These are phyloP conservation scores for Drosophila macrothrix DNA, from an alignment of 2,888 invertebrate genomes.

Conservation along the genomic window DNA sequence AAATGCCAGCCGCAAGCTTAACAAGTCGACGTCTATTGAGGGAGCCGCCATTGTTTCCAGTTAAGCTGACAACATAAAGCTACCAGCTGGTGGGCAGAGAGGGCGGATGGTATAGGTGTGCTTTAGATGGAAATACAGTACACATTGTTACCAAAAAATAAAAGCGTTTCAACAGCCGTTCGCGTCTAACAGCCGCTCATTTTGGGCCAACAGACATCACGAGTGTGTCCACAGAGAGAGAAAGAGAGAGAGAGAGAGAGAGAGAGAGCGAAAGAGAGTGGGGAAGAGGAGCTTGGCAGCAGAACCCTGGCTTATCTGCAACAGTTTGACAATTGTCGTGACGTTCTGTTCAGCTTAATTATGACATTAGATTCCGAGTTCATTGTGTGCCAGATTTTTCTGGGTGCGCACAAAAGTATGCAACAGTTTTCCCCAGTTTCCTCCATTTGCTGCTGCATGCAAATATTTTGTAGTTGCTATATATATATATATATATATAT, in stretches of 20 bases:
- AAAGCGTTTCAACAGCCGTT: slow-evolving; percentile 65
- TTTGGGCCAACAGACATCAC: slow-evolving; percentile 25
- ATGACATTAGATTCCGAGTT: slow-evolving; percentile 63
- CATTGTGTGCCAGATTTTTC: slow-evolving; percentile 43
- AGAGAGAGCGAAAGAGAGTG: background rate
- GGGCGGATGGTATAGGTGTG: background rate
- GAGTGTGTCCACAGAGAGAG: background rate
- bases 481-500: slow-evolving; percentile 6
- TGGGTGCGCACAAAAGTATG: slow-evolving; percentile 41
- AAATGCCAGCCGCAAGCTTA: slow-evolving; percentile 75
- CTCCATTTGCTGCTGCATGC: slow-evolving; percentile 8
- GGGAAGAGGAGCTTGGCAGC: background rate
- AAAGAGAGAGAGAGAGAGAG: no score
- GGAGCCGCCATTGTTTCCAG: slow-evolving; percentile 55
- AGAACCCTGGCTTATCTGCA: slow-evolving; percentile 58
- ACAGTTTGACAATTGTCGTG: slow-evolving; percentile 55
- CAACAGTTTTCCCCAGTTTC: slow-evolving; percentile 56
- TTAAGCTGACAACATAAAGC: slow-evolving; percentile 47
- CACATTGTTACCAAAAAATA: slow-evolving; percentile 15
- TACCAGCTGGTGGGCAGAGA: background rate
- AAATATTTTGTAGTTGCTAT: slow-evolving; percentile 20
- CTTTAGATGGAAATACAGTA: slow-evolving; percentile 24
- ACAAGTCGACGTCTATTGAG: slow-evolving; percentile 30
- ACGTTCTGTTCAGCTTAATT: slow-evolving; percentile 53
- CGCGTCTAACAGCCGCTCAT: slow-evolving; percentile 60